Evolutionary conservation across 2,888 invertebrate species (phyloP).

Genomic region (Plemyria rubiginata): DNA sequence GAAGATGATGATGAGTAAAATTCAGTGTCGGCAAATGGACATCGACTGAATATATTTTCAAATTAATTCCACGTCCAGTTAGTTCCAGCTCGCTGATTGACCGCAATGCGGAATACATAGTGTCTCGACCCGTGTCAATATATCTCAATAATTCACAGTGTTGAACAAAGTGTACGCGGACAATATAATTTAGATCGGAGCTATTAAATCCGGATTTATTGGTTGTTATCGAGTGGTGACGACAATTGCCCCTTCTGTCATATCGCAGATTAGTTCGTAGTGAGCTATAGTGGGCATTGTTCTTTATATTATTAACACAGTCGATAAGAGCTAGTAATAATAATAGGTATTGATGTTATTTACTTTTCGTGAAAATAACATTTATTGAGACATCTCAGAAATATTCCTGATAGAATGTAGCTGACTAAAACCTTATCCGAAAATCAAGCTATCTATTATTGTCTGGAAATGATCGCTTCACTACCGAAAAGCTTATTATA

Average conservation of each 20-base stretch:
- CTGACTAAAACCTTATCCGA: no score
- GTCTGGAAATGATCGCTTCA: no score
- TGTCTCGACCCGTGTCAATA: constrained; percentile 54
- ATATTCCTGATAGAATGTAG: no score
- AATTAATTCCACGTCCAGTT: constrained; percentile 11
- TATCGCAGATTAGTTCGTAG: constrained; percentile 10
- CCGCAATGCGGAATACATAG: constrained; percentile 54
- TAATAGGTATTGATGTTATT: no score
- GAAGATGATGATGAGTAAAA: no score
- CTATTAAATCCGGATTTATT: constrained; percentile 41
- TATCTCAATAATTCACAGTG: constrained; percentile 64
- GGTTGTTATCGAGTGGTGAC: constrained; percentile 25
- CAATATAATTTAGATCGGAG: constrained; percentile 53
- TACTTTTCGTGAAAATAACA: no score
- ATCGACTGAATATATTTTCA: not conserved
- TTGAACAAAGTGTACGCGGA: constrained; percentile 52
- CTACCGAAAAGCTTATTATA: no score
- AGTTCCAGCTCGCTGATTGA: constrained; percentile 29
- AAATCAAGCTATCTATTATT: no score
- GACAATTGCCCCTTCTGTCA: constrained; percentile 27
- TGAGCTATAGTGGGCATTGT: constrained; percentile 1
- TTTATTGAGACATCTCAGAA: no score
- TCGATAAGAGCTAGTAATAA: no score
- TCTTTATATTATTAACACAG: constrained; percentile 1
- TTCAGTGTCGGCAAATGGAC: not conserved